A percentile compares a stretch with the other conserved stretches of the same genome.
Conservation (phyloP, 2,888 invertebrate species). For the Yponomeuta plumbellus region DNA sequence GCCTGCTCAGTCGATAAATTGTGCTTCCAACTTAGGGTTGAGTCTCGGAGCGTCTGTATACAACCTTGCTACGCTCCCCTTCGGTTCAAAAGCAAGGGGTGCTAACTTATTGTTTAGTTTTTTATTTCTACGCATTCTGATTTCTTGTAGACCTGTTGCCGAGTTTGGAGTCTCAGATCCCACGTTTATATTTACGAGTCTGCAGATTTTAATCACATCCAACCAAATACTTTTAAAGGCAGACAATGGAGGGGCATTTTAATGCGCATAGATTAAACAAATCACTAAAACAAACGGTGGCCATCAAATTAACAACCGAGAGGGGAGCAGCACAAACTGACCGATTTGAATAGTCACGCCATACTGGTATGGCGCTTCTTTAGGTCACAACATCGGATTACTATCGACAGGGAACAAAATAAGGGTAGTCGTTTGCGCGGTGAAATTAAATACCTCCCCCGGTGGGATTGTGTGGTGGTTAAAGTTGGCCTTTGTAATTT, state of each 20-base stretch:
- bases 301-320: conserved; percentile 33
- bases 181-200: not conserved
- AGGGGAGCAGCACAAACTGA: conserved; percentile 38
- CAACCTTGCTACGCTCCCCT: not conserved
- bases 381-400: conserved; percentile 4
- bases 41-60: not conserved
- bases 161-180: not conserved
- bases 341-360: conserved; percentile 32
- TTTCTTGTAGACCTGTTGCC: not conserved
- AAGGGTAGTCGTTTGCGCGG: conserved; percentile 5
- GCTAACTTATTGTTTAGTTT: not conserved
- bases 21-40: not conserved
- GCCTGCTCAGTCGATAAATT: not conserved
- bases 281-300: not conserved
- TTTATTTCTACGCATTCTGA: not conserved
- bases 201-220: not conserved
- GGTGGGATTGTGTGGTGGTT: conserved; percentile 25
- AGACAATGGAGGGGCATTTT: not conserved
- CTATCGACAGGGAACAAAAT: not conserved
- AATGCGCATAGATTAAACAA: not conserved
- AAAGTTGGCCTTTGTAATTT: conserved; percentile 51
- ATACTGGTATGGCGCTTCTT: not conserved
- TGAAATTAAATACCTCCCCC: not conserved
- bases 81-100: not conserved
- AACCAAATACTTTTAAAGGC: not conserved